phyloP scores from a whole-genome alignment of 2,888 invertebrate genomes.

The Gastrophysa polygoni region DNA sequence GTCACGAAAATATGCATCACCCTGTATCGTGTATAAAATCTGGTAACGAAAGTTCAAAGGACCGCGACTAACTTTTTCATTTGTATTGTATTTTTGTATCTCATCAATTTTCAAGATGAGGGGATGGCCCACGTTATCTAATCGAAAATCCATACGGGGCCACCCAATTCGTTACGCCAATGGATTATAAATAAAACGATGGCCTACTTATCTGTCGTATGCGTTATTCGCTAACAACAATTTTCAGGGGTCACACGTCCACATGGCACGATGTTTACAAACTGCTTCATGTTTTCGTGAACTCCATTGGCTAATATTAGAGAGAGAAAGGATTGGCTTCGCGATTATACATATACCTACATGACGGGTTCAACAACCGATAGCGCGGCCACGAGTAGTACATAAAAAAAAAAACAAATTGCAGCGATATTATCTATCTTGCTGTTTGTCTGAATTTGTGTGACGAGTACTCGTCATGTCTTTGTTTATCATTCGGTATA shows the following conservation, averaged over 20 bases:
- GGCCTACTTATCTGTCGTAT: conserved; percentile 16
- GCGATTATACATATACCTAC: conserved; percentile 18
- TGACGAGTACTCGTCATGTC: conserved; percentile 5
- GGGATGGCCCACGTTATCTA: no score
- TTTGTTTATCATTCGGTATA: conserved; percentile 5
- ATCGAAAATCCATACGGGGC: no score
- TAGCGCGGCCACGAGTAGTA: conserved; percentile 10
- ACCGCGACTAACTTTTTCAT: no score
- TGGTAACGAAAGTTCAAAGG: no score
- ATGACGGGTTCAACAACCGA: conserved; percentile 13
- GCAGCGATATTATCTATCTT: conserved; percentile 5
- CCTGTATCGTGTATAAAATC: no score
- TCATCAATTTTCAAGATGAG: no score
- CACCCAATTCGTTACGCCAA: conserved; percentile 6
- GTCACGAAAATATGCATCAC: no score
- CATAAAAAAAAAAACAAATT: conserved; percentile 4
- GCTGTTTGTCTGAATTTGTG: not conserved
- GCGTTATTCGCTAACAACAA: conserved; percentile 27
- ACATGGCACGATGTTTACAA: conserved; percentile 26
- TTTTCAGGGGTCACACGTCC: conserved; percentile 22
- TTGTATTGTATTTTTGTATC: no score
- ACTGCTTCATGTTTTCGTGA: conserved; percentile 29
- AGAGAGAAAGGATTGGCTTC: conserved; percentile 28
- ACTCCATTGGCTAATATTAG: conserved; percentile 32
- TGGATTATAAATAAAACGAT: not conserved